Conservation (phyloP, 2,888 invertebrate species). For the Meandrusa payeni region DNA sequence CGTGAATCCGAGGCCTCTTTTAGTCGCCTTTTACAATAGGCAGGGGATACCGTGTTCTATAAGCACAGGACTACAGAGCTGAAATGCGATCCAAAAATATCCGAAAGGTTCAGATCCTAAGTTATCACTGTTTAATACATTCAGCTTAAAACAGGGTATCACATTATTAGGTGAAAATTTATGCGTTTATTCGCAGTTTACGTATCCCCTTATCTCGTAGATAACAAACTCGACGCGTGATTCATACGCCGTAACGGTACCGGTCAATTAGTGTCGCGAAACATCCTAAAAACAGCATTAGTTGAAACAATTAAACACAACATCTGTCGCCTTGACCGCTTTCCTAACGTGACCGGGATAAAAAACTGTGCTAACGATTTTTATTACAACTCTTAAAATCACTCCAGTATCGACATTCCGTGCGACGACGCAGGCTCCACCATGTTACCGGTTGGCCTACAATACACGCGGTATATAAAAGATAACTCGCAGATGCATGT, state of each 20-base stretch:
- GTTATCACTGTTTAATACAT: too few relatives aligned
- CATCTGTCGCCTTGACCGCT: conserved; percentile 65
- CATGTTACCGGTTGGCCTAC: conserved; percentile 76
- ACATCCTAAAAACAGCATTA: conserved; percentile 45
- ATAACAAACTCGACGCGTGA: conserved; percentile 6
- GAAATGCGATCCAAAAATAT: too few relatives aligned
- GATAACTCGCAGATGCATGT: conserved; percentile 52
- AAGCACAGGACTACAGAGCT: too few relatives aligned
- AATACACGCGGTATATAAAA: conserved; percentile 68
- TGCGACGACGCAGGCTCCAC: conserved; percentile 46
- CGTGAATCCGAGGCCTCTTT: too few relatives aligned
- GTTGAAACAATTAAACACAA: conserved; percentile 47
- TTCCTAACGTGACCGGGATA: conserved; percentile 64
- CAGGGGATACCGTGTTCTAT: too few relatives aligned
- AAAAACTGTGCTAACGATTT: conserved; percentile 70
- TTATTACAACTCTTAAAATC: conserved; percentile 67
- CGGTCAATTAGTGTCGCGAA: conserved; percentile 28
- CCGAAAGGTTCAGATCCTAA: too few relatives aligned
- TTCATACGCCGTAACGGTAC: conserved; percentile 26
- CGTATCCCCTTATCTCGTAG: conserved; percentile 2
- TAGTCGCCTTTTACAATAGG: too few relatives aligned
- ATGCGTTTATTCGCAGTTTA: conserved; percentile 4
- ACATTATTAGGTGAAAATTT: neutral
- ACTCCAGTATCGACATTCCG: conserved; percentile 47
- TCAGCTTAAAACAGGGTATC: too few relatives aligned